phyloP scores from a whole-genome alignment of 1,140 invertebrate genomes.

The Metopolophium dirhodum region DNA sequence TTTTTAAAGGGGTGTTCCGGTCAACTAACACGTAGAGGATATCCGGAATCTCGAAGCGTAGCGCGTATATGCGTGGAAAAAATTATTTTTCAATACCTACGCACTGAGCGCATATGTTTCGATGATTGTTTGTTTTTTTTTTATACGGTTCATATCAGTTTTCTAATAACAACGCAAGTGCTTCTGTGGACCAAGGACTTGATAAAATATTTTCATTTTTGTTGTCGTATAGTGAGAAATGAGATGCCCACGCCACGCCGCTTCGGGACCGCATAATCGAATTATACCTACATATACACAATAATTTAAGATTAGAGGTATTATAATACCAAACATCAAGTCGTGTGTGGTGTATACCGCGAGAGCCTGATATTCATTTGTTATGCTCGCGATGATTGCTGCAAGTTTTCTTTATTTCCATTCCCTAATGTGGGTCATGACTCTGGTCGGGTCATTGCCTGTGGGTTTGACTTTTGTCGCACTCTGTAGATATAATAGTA shows the following conservation, averaged over 20 bases:
- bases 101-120: neutral
- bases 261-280: constrained; percentile 6
- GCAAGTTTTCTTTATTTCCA: constrained; percentile 45
- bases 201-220: neutral
- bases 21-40: constrained; percentile 10
- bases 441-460: constrained; percentile 31
- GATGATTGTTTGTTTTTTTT: neutral
- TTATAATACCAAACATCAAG: neutral
- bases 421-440: constrained; percentile 39
- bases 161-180: neutral
- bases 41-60: constrained; percentile 40
- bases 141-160: neutral
- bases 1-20: constrained; percentile 12
- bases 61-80: neutral
- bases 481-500: constrained; percentile 31
- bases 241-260: constrained; percentile 5
- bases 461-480: constrained; percentile 38
- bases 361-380: neutral
- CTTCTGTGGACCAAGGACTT: neutral
- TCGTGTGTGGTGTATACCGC: constrained; percentile 7
- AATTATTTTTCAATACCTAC: neutral
- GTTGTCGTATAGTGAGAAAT: neutral
- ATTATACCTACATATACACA: neutral
- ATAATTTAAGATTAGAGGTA: constrained; percentile 31
- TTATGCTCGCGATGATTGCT: constrained; percentile 34